Evolutionary conservation across 2,797 vertebrate species (phyloP), one percentile per base, ranked within the genome.

Genomic region (Danio kyathit): DNA sequence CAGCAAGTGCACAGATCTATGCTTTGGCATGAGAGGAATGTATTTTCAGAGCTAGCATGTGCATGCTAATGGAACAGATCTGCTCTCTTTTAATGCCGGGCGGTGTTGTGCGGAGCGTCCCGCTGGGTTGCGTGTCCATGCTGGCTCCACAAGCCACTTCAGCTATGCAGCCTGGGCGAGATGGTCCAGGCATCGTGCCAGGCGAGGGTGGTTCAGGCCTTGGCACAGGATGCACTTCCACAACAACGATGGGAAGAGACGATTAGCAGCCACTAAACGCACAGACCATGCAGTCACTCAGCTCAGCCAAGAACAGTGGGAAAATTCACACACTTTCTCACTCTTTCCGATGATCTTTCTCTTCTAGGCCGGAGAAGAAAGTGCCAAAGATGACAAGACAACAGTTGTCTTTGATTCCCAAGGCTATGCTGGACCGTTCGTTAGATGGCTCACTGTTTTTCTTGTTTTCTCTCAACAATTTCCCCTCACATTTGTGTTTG

Each of bases 201-300:
- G 80, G 72, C 59, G 59, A 85, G 76, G 72, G 80, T 40, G 72
- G 76, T 75, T 79, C 80, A 57, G 76, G 71, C 71, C 65, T 54
- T 85, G 75, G 80, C 83, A 85, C 59, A 52, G 43, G 71, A 75
- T 46, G 17, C 54, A 52, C 71, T 76, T 82, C 57, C 83, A 79
- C 76, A 79, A 64, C 71, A 74, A 75, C 73, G 52, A 79, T 12
- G 51, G 76, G 60, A 74, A 79, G 74, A 65, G 76, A 59, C 44
- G 72, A 85, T 85, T 85, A 85, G 80, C 75, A 76, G 76, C 80
- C 61, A 74, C 70, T 85, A 82, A 82, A 66, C 80, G 41, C 76
- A 70, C 72, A 44, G 70, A 49, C 59, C 64, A 70, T 74, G 67
- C 52, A 74, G 63, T 73, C 52, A 52, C 63, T 60, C 52, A 43